Base-by-base conservation (phyloP, 2,113 vertebrate genomes). In the Sapajus apella region DNA sequence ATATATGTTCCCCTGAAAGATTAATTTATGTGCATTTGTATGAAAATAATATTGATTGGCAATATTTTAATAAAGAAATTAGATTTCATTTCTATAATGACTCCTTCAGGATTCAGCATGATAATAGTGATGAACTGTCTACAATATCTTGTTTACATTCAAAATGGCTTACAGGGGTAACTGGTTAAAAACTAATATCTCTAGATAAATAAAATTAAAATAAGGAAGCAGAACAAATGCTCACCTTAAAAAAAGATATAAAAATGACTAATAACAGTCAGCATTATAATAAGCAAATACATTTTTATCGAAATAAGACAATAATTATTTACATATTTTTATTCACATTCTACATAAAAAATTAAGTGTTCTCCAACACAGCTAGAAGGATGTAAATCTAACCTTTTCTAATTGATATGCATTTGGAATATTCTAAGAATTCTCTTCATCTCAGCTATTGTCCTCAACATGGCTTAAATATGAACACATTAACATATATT, bases 401-500 rank as follows among this genome's bases (percentile, higher is more conserved):
- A 79, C 83, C n/a, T 79, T 87, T 66, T 40, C 30, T 83, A 90
- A 83, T 70, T 83, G 47, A 79, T 88, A 70, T 68, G 72, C 37
- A 92, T 90, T 96, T 90, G 21, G n/a, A 88, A 87, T 92, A 90
- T 72, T 75, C 58, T 92, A 16, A 96, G 25, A 93, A 92, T 79
- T 91, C 30, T 76, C 8, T 37, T 32, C 2, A 86, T 79, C 40
- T 93, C 11, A 86, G 20, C 73, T 83, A 66, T 12, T 73, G 66
- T 56, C 45, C 80, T 93, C 58, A 86, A 86, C 12, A 86, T 30
- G 8, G 83, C 79, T 92, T 96, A 97, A 95, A 91, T 82, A 91
- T 75, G 37, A 83, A 61, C 40, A 77, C 11, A 86, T 95, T 93
- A 97, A 93, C 77, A 96, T 96, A 89, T 85, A 91, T 91, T 93